Percentiles rank a stretch among this genome's conserved stretches.
phyloP scores from a whole-genome alignment of 53 echinoderm and acorn worm species.

The Holothuria scabra region DNA sequence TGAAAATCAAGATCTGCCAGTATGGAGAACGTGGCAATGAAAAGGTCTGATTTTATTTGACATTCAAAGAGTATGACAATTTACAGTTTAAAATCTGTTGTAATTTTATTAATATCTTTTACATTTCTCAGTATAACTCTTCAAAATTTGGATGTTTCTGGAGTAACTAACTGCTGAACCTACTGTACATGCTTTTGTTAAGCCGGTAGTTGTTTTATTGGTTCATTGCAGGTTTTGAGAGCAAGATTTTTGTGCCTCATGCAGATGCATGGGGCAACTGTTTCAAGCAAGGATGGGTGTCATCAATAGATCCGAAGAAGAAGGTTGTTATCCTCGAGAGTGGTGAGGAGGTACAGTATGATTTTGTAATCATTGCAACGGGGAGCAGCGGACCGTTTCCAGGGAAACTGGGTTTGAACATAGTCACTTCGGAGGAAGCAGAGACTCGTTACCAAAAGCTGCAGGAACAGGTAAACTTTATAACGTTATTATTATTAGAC shows the following conservation, averaged over 20 bases:
- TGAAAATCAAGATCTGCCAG: no score
- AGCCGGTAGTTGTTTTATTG: no score
- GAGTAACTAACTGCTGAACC: no score
- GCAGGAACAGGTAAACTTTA: slow-evolving; percentile 59
- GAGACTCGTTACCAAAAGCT: slow-evolving; percentile 56
- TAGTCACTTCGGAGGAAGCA: slow-evolving; percentile 43
- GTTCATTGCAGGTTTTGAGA: slow-evolving; percentile 57
- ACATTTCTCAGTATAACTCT: no score
- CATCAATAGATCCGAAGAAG: slow-evolving; percentile 50
- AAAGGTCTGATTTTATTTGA: no score
- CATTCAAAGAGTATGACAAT: no score
- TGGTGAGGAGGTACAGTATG: slow-evolving; percentile 65
- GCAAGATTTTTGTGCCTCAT: slow-evolving; percentile 73
- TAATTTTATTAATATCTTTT: no score
- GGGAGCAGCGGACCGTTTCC: slow-evolving; percentile 75
- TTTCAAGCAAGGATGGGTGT: slow-evolving; percentile 69
- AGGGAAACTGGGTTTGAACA: slow-evolving; percentile 55
- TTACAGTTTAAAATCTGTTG: no score
- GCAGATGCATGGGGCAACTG: slow-evolving; percentile 64
- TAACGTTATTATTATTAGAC: no score
- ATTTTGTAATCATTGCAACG: slow-evolving; percentile 81
- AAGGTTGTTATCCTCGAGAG: slow-evolving; percentile 65
- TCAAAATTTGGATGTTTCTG: no score
- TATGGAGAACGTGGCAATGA: no score
- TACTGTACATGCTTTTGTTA: no score